Evolutionary conservation across 2,888 invertebrate species (phyloP).

Genomic region (Eumerus sabulonum): DNA sequence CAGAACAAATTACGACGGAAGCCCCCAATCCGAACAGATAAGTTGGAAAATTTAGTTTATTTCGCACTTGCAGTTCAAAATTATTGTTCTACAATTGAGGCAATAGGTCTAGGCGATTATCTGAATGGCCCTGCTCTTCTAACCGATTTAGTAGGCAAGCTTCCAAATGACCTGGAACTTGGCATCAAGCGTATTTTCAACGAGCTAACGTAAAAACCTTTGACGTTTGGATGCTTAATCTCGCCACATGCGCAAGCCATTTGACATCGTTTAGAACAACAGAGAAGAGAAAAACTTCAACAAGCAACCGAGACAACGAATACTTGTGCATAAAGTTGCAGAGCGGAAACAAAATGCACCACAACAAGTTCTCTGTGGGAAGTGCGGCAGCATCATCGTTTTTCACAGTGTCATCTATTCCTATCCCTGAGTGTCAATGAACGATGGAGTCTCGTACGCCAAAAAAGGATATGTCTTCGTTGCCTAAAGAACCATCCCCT

Average conservation of each 20-base stretch:
- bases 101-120: slow-evolving; percentile 27
- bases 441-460: too few species aligned
- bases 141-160: slow-evolving; percentile 30
- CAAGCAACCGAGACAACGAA: background rate
- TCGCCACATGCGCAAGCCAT: background rate
- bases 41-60: slow-evolving; percentile 32
- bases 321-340: background rate
- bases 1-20: slow-evolving; percentile 9
- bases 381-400: background rate
- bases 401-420: background rate
- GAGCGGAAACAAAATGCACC: background rate
- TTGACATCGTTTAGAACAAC: background rate
- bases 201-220: background rate
- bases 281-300: background rate
- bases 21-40: slow-evolving; percentile 24
- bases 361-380: background rate
- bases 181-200: slow-evolving; percentile 7
- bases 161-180: slow-evolving; percentile 47
- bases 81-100: slow-evolving; percentile 39
- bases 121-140: slow-evolving; percentile 50
- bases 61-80: slow-evolving; percentile 43
- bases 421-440: too few species aligned
- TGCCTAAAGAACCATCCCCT: too few species aligned
- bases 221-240: background rate
- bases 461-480: too few species aligned